Evolutionary conservation across 2,797 vertebrate genomes (phyloP), one percentile per base, ranked within the genome.

Genomic region (Sebastes taczanowskii): DNA sequence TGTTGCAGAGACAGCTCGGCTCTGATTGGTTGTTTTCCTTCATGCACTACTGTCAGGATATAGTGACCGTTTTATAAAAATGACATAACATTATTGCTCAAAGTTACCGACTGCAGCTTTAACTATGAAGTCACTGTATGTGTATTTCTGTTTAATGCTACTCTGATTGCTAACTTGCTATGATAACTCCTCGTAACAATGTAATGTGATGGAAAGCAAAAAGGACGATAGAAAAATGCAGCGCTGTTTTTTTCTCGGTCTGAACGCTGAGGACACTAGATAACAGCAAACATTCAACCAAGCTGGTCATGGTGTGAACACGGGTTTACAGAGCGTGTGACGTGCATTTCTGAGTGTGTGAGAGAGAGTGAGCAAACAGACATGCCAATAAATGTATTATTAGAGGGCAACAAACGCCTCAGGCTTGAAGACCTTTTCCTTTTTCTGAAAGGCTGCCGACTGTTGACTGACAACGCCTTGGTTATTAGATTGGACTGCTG

Each of bases 361-460:
- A 11, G 71, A 9, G 35, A 25, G 25, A n/a, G 6, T n/a, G 35
- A 78, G 52, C 14, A 52, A 65, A 67, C 35, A 80, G 23, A 63
- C 49, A 49, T 35, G 62, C 56, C 35, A 80, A 73, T 84, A 84
- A 69, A 74, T 14, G 20, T 3, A n/a, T 77, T 77, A 82, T 76
- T 70, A 71, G 23, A 82, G 25, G 69, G 62, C 70, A 86, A 73
- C 53, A 55, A 55, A 73, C 2, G 74, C 34, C 55, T 65, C 6
- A 13, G 60, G 73, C 25, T 27, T 71, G 22, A 70, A 72, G 29
- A 56, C 53, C 53, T 70, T 74, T 69, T 46, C 6, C 30, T 67
- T 82, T 61, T 38, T 58, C 67, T 49, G 55, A 78, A 72, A 70
- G 58, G 61, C 64, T 64, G 56, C 46, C 22, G 80, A 56, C 55